Conservation (phyloP, 2,797 vertebrate species). For the Myripristis jacobus region DNA sequence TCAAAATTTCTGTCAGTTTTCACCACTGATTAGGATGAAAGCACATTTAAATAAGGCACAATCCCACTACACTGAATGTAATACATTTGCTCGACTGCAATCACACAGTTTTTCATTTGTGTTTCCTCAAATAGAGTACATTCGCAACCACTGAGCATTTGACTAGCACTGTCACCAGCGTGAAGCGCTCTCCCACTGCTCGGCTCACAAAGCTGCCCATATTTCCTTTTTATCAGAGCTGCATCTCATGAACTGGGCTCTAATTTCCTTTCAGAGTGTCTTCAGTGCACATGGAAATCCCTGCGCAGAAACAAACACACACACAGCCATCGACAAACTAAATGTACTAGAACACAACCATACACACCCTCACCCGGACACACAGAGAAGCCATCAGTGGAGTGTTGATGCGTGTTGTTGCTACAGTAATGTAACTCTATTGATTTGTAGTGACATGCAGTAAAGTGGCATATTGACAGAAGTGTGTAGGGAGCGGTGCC, state of each 20-base stretch:
- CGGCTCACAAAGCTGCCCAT: not conserved
- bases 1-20: no score
- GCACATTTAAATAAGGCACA: no score
- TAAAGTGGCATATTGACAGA: conserved; percentile 64
- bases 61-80: no score
- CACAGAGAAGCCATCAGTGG: conserved; percentile 20
- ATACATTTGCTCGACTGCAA: not conserved
- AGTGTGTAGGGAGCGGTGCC: conserved; percentile 36
- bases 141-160: not conserved
- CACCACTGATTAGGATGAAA: no score
- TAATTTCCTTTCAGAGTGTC: not conserved
- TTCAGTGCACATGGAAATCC: not conserved
- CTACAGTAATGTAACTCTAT: conserved; percentile 60
- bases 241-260: not conserved
- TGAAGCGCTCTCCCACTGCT: not conserved
- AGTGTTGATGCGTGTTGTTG: conserved; percentile 55
- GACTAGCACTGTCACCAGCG: not conserved
- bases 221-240: not conserved
- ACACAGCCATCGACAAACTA: conserved; percentile 8
- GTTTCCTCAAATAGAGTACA: not conserved
- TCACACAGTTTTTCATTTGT: not conserved
- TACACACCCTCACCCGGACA: conserved; percentile 25
- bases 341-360: conserved; percentile 8
- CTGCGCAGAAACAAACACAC: not conserved
- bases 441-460: conserved; percentile 60